A percentile compares a stretch with the other conserved stretches of the same genome.
phyloP scores from a whole-genome alignment of 2,113 vertebrate genomes.

The Dicrurus megarhynchus region DNA sequence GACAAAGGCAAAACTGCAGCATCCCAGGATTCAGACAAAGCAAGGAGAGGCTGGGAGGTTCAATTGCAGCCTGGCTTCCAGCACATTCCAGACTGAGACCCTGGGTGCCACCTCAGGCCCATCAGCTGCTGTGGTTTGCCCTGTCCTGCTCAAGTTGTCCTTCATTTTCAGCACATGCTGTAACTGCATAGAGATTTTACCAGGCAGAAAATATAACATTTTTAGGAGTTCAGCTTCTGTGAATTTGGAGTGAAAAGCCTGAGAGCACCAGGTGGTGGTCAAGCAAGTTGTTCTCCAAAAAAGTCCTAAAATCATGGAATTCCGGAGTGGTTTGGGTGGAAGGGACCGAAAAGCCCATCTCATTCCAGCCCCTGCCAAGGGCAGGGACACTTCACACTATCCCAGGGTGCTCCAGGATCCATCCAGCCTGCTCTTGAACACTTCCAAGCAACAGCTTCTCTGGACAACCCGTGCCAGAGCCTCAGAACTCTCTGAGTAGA shows the following conservation, averaged over 20 bases:
- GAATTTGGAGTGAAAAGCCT: not conserved
- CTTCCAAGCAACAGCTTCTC: not conserved
- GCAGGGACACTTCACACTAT: not conserved
- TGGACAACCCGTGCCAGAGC: not conserved
- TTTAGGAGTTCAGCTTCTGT: not conserved
- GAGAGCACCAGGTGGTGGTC: not conserved
- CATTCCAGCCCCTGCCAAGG: not conserved
- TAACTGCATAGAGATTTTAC: not conserved
- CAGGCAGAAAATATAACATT: rapidly evolving
- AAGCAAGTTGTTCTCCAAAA: not conserved
- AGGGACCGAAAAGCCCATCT: not conserved
- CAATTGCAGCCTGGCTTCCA: not conserved
- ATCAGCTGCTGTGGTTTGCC: not conserved
- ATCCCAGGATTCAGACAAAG: not conserved
- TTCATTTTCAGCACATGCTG: not conserved
- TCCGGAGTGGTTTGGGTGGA: not conserved
- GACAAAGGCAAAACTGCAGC: not conserved
- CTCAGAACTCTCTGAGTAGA: not conserved
- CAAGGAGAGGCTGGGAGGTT: not conserved
- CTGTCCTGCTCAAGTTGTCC: rapidly evolving
- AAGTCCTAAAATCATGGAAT: not conserved
- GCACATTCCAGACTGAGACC: rapidly evolving
- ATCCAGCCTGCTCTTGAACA: not conserved
- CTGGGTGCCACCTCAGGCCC: not conserved
- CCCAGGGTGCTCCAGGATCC: not conserved